Evolutionary conservation across 2,113 vertebrate species (phyloP).

Genomic region (Scartelaos histophorus): DNA sequence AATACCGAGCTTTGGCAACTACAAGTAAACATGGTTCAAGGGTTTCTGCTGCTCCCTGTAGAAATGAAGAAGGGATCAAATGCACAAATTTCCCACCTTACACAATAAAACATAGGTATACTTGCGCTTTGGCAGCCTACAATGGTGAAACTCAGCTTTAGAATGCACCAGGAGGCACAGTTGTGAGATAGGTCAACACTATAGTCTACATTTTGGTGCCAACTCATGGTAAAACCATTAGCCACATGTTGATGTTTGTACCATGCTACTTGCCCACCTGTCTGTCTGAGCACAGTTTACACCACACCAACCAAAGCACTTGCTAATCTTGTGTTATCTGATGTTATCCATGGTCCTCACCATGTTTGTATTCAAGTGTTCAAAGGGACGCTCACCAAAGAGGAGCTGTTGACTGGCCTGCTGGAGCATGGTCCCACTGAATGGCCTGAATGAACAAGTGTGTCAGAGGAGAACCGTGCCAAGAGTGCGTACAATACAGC

Average conservation of each 20-base stretch:
- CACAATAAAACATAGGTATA: too few relatives aligned
- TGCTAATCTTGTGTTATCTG: not conserved
- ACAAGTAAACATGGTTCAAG: too few relatives aligned
- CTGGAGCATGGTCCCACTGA: slow-evolving; percentile 27
- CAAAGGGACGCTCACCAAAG: slow-evolving; percentile 31
- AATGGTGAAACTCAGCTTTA: too few relatives aligned
- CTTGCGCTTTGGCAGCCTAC: too few relatives aligned
- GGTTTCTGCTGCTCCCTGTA: too few relatives aligned
- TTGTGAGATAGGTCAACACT: too few relatives aligned
- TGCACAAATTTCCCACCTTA: too few relatives aligned
- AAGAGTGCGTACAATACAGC: slow-evolving; percentile 59
- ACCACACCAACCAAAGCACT: not conserved
- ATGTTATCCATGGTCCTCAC: not conserved
- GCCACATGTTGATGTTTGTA: not conserved
- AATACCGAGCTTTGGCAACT: too few relatives aligned
- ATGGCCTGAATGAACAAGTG: slow-evolving; percentile 51
- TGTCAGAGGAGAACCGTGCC: slow-evolving; percentile 50
- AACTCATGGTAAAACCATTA: not conserved
- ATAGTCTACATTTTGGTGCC: too few relatives aligned
- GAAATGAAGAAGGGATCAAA: too few relatives aligned
- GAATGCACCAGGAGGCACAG: too few relatives aligned
- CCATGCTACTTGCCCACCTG: not conserved
- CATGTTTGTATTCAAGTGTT: slow-evolving; percentile 16
- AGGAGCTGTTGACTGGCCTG: slow-evolving; percentile 24
- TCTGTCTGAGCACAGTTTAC: not conserved